Conservation (phyloP, 2,113 vertebrate species). For the Paramisgurnus dabryanus region DNA sequence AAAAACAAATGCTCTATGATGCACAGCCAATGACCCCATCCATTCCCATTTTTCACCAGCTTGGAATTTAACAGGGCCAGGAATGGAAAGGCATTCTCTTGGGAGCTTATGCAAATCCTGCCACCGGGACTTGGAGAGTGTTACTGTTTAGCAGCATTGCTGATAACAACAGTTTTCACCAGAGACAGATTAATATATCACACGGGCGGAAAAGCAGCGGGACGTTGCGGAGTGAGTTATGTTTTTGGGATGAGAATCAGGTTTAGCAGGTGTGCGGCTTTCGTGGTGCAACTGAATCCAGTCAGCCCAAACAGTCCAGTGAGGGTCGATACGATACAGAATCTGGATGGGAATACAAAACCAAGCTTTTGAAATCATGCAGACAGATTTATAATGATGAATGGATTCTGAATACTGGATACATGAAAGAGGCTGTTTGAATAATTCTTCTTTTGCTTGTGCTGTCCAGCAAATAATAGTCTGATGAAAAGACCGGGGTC, state of each 20-base stretch:
- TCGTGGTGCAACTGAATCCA: conserved; percentile 19
- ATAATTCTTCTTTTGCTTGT: background rate
- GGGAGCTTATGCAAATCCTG: conserved; percentile 37
- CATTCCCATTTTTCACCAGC: conserved; percentile 24
- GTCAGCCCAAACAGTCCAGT: too few relatives aligned
- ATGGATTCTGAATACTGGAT: conserved; percentile 18
- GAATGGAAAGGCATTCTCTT: background rate
- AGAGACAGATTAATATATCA: conserved; percentile 48
- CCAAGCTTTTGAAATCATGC: background rate
- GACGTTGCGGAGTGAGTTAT: conserved; percentile 2
- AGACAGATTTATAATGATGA: conserved; percentile 21
- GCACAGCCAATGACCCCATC: background rate
- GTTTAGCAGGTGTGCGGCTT: conserved; percentile 35
- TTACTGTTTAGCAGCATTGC: conserved; percentile 21
- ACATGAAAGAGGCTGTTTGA: background rate
- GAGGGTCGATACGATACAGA: background rate
- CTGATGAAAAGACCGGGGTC: conserved; percentile 3
- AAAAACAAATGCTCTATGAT: conserved; percentile 14
- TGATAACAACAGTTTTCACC: conserved; percentile 41
- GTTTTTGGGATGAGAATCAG: conserved; percentile 23
- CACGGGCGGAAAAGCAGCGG: conserved; percentile 8
- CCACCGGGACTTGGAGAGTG: conserved; percentile 38
- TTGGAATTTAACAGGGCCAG: conserved; percentile 16
- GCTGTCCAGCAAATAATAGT: background rate
- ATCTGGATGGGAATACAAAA: background rate